These are phyloP conservation scores for Drosophila ogumai DNA, from an alignment of 1,140 invertebrate genomes.

Conservation along the genomic window DNA sequence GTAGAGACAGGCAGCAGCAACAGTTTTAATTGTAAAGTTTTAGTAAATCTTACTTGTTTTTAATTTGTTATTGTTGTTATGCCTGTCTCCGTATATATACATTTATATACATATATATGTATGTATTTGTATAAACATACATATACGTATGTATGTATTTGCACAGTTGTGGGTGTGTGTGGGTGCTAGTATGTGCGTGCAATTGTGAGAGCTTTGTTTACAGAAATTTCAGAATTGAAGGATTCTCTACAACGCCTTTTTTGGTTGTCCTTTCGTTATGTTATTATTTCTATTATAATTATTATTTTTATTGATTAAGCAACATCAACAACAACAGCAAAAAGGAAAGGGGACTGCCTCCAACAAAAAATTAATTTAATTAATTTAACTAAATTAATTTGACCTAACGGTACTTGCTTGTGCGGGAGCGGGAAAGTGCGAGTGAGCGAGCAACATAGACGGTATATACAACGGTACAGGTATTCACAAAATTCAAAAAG, in stretches of 20 bases:
- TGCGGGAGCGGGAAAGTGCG: background rate
- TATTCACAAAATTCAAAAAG: background rate
- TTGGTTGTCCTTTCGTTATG: background rate
- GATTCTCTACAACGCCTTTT: slow-evolving; percentile 1
- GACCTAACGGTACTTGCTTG: background rate
- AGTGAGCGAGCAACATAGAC: background rate
- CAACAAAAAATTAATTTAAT: too few relatives aligned
- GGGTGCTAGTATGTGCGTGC: slow-evolving; percentile 17
- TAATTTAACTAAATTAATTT: too few relatives aligned
- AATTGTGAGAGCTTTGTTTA: slow-evolving; percentile 35
- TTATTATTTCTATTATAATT: slow-evolving; percentile 4
- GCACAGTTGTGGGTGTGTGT: background rate
- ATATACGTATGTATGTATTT: background rate
- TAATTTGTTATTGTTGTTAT: slow-evolving; percentile 9
- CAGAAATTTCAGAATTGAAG: slow-evolving; percentile 7
- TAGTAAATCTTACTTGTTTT: slow-evolving; percentile 11
- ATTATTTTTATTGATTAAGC: slow-evolving; percentile 4
- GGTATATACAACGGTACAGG: background rate
- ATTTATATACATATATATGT: background rate
- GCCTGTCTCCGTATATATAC: slow-evolving; percentile 1
- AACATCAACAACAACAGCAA: slow-evolving; percentile 59
- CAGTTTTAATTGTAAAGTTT: background rate
- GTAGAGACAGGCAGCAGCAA: slow-evolving; percentile 23
- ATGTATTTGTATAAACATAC: background rate
- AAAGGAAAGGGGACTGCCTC: slow-evolving; percentile 1